Percentiles rank a stretch among this genome's conserved stretches.
Conservation (phyloP, 2,113 vertebrate genomes). For the Spizaetus ornatus region DNA sequence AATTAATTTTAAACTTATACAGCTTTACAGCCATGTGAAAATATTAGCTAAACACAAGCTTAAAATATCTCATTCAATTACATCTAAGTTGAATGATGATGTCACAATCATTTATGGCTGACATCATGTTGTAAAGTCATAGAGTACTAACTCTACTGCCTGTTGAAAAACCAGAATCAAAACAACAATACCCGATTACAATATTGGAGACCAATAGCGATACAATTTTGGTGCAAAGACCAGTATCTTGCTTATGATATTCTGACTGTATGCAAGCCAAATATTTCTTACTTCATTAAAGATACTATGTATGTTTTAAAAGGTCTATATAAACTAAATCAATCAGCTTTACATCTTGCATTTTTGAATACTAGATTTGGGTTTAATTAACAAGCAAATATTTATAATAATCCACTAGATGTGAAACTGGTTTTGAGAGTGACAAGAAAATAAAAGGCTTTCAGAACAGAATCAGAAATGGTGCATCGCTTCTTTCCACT, state of each 20-base stretch:
- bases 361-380: background rate
- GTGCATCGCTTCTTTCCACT: accelerated
- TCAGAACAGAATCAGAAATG: background rate
- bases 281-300: background rate
- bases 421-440: background rate
- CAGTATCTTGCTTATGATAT: background rate
- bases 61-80: background rate
- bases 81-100: background rate
- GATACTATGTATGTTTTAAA: background rate
- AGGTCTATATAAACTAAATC: background rate
- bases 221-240: background rate
- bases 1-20: background rate
- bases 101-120: background rate
- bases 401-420: background rate
- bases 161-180: background rate
- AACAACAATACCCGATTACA: background rate
- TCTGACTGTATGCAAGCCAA: background rate
- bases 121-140: background rate
- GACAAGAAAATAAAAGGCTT: background rate
- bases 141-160: background rate
- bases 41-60: background rate
- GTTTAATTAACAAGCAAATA: background rate
- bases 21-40: background rate
- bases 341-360: background rate
- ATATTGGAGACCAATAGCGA: background rate